These are phyloP conservation scores for Sesia bembeciformis DNA, from an alignment of 2,888 invertebrate species.

Conservation along the genomic window DNA sequence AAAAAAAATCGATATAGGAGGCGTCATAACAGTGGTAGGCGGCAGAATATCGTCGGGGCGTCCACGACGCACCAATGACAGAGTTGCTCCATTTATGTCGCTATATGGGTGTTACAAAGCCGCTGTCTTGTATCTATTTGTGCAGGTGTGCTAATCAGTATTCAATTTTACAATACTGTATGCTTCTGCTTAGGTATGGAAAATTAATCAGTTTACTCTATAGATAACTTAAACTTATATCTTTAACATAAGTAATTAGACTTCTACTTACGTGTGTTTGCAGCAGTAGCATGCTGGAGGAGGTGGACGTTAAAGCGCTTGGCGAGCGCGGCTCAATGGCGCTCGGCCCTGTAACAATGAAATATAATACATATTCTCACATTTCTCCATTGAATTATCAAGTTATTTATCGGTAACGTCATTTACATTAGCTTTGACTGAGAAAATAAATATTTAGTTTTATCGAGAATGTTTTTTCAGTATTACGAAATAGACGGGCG, in stretches of 20 bases:
- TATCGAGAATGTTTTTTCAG: conserved; percentile 1
- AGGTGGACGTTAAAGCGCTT: conserved; percentile 71
- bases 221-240: no score
- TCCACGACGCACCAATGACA: conserved; percentile 48
- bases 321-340: conserved; percentile 72
- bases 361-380: no score
- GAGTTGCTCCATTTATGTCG: conserved; percentile 17
- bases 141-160: conserved; percentile 39
- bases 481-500: conserved; percentile 4
- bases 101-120: no score
- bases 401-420: no score
- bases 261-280: conserved; percentile 86
- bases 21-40: conserved; percentile 56
- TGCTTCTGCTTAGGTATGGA: not conserved
- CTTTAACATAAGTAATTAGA: not conserved
- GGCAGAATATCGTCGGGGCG: conserved; percentile 47
- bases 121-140: not conserved
- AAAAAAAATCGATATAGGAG: conserved; percentile 52
- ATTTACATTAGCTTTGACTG: no score
- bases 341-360: conserved; percentile 70
- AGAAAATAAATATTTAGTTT: not conserved
- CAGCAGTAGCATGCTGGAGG: conserved; percentile 94
- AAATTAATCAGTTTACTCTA: not conserved
- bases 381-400: no score
- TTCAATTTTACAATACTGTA: no score